These are phyloP conservation scores for Geotrupes spiniger DNA, from an alignment of 2,888 invertebrate species.

Conservation along the genomic window DNA sequence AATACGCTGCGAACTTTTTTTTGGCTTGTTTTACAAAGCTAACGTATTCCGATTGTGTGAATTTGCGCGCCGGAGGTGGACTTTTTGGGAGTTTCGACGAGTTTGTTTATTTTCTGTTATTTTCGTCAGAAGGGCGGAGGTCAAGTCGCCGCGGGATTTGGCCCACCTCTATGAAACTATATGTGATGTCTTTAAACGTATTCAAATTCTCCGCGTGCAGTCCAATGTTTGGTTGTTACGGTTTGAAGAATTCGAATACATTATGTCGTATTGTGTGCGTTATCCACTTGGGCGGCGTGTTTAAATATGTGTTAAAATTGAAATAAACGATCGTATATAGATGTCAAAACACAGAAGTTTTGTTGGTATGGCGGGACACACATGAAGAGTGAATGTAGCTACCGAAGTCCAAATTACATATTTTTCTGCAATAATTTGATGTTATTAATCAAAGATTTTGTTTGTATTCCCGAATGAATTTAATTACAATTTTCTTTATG, in stretches of 20 bases:
- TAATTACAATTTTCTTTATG: too few relatives aligned
- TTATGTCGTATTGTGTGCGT: neutral
- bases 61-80: conserved; percentile 21
- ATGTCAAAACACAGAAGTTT: conserved; percentile 12
- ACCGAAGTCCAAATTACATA: too few relatives aligned
- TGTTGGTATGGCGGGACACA: conserved; percentile 8
- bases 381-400: too few relatives aligned
- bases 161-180: conserved; percentile 15
- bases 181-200: conserved; percentile 25
- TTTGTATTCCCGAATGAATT: too few relatives aligned
- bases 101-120: too few relatives aligned
- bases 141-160: conserved; percentile 10
- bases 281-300: conserved; percentile 18
- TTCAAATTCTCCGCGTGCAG: conserved; percentile 29
- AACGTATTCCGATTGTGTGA: conserved; percentile 11
- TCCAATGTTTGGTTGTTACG: conserved; percentile 18
- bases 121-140: too few relatives aligned
- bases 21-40: conserved; percentile 28
- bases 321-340: conserved; percentile 6
- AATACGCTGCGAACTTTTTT: conserved; percentile 29
- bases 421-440: too few relatives aligned
- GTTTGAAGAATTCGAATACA: too few relatives aligned
- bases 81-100: conserved; percentile 8
- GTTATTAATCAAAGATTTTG: too few relatives aligned
- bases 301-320: conserved; percentile 23